These are phyloP conservation scores for Actenoides lindsayi DNA, from an alignment of 2,113 vertebrate genomes.

Conservation along the genomic window DNA sequence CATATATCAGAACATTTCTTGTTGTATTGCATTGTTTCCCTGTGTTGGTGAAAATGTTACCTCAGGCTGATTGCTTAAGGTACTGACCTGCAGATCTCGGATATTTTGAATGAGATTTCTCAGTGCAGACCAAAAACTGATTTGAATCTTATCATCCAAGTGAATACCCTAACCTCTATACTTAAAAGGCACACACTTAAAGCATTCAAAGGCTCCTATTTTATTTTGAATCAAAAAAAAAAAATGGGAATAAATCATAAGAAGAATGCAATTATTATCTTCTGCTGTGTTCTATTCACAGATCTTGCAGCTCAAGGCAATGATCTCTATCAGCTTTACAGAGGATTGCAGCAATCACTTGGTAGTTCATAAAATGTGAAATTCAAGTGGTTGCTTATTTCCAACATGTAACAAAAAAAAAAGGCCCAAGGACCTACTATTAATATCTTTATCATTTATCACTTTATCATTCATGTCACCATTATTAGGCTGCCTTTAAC, in stretches of 20 bases:
- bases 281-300: background rate
- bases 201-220: background rate
- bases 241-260: background rate
- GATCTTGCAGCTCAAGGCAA: background rate
- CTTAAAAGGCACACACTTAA: background rate
- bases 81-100: background rate
- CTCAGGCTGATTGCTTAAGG: background rate
- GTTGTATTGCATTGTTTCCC: background rate
- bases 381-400: background rate
- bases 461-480: background rate
- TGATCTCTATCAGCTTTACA: constrained; percentile 14
- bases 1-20: constrained; percentile 9
- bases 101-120: background rate
- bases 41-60: background rate
- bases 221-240: background rate
- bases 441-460: background rate
- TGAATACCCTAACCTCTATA: background rate
- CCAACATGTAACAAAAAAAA: background rate
- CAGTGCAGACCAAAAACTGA: background rate
- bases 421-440: background rate
- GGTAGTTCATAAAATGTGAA: background rate
- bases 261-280: background rate
- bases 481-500: background rate
- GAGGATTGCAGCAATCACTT: background rate
- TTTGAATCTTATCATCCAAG: background rate